Evolutionary conservation across 2,797 vertebrate species (phyloP), one percentile per base, ranked within the genome.

Genomic region (Chlorospingus semifuscus): DNA sequence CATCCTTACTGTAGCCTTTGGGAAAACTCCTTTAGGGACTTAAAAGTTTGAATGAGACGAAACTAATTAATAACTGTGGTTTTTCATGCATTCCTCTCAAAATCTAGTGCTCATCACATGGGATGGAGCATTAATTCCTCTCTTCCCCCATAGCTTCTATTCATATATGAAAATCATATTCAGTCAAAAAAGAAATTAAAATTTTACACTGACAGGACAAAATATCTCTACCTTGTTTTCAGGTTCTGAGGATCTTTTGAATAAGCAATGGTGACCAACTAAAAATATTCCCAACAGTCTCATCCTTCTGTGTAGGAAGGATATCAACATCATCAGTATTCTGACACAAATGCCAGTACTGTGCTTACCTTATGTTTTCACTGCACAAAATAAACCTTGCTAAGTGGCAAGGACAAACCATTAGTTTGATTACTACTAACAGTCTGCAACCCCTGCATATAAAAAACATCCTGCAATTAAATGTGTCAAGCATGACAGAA

Each of bases 381-480:
- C 13, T 47, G 56, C 27, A 70, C 8, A 87, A 90, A 93, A 80
- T 74, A 80, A 92, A 80, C 64, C 41, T 92, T 83, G 20, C 15
- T 60, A 68, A 93, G 44, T 65, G 32, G 23, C 78, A 91, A 83
- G 87, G 68, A 87, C 46, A 87, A 87, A 65, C 70, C 41, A 71
- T 92, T 92, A 70, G 42, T 89, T 61, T 94, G 71, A 94, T 95
- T 92, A 61, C 49, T 24, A 30, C 46, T 87, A 84, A 56, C 49
- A 89, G 36, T 53, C 42, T 89, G 59, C 52, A 61, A 68, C 30
- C 16, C 57, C 36, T 65, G 78, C 13, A 32, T 75, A 75, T 57
- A 74, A 93, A 90, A 95, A 79, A 11, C 30, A 71, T 85, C 32
- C n/a, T 0, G 0, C 69, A 95, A 87, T 95, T 93, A 71, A 68